These are phyloP conservation scores for Helarctos malayanus DNA, from an alignment of 2,797 vertebrate genomes.

Conservation along the genomic window DNA sequence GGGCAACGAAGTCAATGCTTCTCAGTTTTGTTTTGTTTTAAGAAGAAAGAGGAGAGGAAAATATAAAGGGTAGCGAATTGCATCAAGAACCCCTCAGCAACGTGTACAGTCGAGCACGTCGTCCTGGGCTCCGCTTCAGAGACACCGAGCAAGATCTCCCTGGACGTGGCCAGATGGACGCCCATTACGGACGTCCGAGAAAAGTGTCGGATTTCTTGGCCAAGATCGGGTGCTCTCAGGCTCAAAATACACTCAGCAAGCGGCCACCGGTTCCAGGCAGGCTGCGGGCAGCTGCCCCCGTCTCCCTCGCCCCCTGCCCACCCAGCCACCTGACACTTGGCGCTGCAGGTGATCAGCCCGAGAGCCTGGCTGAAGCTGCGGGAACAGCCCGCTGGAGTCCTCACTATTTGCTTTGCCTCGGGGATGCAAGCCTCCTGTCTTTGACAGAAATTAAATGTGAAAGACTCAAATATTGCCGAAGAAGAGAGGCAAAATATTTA, in stretches of 20 bases:
- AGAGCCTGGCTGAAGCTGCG: background rate
- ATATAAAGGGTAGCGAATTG: background rate
- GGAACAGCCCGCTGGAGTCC: constrained; percentile 69
- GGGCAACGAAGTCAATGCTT: background rate
- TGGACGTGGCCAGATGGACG: background rate
- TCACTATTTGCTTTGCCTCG: constrained; percentile 84
- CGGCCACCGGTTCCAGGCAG: background rate
- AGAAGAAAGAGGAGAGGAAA: background rate
- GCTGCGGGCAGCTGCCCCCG: background rate
- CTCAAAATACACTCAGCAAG: background rate
- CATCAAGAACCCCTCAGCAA: background rate
- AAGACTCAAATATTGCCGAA: constrained; percentile 89
- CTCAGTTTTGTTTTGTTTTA: background rate
- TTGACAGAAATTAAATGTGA: constrained; percentile 90
- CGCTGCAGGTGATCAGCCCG: background rate
- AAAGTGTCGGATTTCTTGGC: background rate
- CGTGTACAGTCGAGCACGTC: background rate
- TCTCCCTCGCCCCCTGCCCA: background rate
- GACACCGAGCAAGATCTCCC: background rate
- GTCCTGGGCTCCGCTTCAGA: background rate
- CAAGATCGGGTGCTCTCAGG: background rate
- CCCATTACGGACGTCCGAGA: background rate
- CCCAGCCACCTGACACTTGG: background rate
- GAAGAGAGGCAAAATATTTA: constrained; percentile 91
- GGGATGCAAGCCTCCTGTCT: constrained; percentile 85